A percentile compares a stretch with the other conserved stretches of the same genome.
These are phyloP conservation scores for Egretta garzetta DNA, from an alignment of 2,113 vertebrate species.

Conservation along the genomic window DNA sequence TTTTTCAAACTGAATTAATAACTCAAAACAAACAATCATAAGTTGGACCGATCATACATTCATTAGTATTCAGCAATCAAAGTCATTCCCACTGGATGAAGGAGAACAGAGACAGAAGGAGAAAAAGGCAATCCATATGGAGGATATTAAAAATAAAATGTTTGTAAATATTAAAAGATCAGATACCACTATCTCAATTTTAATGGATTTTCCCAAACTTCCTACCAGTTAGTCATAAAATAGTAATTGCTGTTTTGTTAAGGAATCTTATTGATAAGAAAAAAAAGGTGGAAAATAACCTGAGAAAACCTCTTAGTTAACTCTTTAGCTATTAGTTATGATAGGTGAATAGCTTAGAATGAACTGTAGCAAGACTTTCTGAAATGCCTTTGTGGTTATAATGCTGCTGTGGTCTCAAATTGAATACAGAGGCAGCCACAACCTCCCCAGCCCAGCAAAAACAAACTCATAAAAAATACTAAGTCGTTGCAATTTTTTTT, in stretches of 20 bases:
- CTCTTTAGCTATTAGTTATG: neutral
- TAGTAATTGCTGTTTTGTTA: neutral
- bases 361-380: neutral
- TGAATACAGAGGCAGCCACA: neutral
- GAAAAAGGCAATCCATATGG: neutral
- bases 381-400: neutral
- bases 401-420: neutral
- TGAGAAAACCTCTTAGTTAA: neutral
- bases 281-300: neutral
- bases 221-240: neutral
- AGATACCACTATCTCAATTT: neutral
- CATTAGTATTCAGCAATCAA: neutral
- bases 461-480: neutral
- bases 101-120: neutral
- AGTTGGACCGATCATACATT: neutral
- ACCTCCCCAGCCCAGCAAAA: neutral
- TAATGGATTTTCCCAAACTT: neutral
- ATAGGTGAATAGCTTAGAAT: neutral
- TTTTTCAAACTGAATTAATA: conserved; percentile 9
- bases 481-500: neutral
- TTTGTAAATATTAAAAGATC: conserved; percentile 6
- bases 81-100: neutral
- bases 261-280: neutral
- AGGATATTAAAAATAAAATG: neutral
- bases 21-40: neutral